Evolutionary conservation across 2,888 invertebrate genomes (phyloP), one percentile per base, ranked within the genome.

Genomic region (Lypha dubia): DNA sequence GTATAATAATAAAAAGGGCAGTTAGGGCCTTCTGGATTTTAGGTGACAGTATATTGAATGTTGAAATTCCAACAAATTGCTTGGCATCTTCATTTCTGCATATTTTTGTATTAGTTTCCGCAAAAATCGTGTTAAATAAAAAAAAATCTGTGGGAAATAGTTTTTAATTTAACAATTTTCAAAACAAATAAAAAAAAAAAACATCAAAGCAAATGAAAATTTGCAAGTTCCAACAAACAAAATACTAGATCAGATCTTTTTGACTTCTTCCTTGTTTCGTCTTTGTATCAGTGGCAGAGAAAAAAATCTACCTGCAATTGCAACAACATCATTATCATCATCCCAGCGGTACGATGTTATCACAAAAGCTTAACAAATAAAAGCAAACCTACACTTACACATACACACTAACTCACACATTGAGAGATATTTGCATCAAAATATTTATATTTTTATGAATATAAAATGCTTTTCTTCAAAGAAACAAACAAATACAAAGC

Each of bases 261-360:
- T 79, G 76, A 67, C 71, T 63, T 60, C 24, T n/a, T n/a, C n/a
- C n/a, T n/a, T n/a, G n/a, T n/a, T n/a, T n/a, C n/a, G n/a, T n/a
- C n/a, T 74, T 65, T 74, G 77, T 71, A 70, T 49, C 68, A 79
- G 41, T 56, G 53, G 22, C 15, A 71, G 44, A 49, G n/a, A n/a
- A n/a, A 56, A 58, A 56, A 56, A 46, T 32, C 44, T 60, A 60
- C 11, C 35, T 46, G 46, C 46, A 60, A 73, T 9, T 17, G 65
- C 46, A 75, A 46, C 22, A 24, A 58, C 58, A 24, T 41, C 35
- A 49, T 28, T 41, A 28, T 38, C 63, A 53, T 73, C 56, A 20
- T 24, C 22, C 6, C 41, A 22, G 79, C 84, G 84, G 84, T 38
- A 70, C 28, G 84, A 84, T 84, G 13, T 73, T 81, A 84, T 84